These are phyloP conservation scores for Phoebastria nigripes DNA, from an alignment of 2,797 vertebrate species.

Conservation along the genomic window DNA sequence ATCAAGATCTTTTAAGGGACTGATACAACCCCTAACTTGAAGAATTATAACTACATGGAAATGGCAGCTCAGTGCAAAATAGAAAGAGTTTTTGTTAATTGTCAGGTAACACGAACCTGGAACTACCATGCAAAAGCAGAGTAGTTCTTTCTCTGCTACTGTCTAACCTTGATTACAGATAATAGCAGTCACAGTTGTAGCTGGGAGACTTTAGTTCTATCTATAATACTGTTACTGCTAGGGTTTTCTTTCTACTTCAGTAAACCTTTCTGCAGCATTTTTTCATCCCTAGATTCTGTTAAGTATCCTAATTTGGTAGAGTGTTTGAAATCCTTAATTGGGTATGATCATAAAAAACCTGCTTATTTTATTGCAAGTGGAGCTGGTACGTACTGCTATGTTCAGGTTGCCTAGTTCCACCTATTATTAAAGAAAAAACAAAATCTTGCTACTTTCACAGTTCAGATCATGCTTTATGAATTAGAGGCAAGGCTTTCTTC, in stretches of 20 bases:
- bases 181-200: neutral
- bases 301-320: neutral
- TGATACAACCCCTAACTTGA: neutral
- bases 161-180: neutral
- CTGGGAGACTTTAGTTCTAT: neutral
- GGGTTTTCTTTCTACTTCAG: neutral
- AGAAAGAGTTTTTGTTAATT: neutral
- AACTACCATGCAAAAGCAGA: neutral
- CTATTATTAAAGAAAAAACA: neutral
- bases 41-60: neutral
- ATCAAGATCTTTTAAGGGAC: neutral
- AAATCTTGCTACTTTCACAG: neutral
- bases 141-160: neutral
- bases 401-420: neutral
- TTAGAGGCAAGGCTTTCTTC: neutral
- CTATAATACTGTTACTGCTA: neutral
- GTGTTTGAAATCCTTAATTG: neutral
- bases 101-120: neutral
- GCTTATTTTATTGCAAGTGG: neutral
- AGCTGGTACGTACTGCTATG: rapidly evolving
- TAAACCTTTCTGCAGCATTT: neutral
- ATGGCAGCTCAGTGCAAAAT: neutral
- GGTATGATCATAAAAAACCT: neutral
- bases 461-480: neutral
- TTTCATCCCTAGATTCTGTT: neutral